phyloP scores from a whole-genome alignment of 2,113 vertebrate species.

The Eubucco bourcierii region DNA sequence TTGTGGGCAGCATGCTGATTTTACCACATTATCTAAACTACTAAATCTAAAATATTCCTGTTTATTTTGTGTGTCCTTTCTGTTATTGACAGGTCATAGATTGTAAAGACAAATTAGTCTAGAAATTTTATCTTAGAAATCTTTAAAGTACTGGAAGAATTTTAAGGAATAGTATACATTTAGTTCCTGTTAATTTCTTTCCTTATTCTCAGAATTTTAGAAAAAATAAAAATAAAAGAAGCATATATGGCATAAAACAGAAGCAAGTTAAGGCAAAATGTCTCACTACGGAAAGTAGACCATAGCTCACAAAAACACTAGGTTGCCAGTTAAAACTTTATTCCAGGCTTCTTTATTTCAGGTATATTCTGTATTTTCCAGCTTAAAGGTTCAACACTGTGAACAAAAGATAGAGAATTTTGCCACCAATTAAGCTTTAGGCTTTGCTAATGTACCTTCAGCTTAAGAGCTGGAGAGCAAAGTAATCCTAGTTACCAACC shows the following conservation, averaged over 20 bases:
- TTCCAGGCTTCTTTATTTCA: background rate
- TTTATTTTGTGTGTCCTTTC: background rate
- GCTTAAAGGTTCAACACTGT: background rate
- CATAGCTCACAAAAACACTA: background rate
- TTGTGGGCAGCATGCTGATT: constrained; percentile 23
- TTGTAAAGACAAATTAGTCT: background rate
- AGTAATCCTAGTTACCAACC: background rate
- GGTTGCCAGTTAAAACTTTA: background rate
- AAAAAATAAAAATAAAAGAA: background rate
- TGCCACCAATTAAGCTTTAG: background rate
- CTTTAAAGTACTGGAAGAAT: background rate
- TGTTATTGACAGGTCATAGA: background rate
- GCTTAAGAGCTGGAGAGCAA: background rate
- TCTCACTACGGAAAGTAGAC: background rate
- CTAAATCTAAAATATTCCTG: constrained; percentile 26
- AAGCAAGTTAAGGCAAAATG: background rate
- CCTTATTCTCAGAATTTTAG: background rate
- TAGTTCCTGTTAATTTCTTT: background rate
- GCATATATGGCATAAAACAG: background rate
- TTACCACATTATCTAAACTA: constrained; percentile 16
- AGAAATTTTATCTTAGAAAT: background rate
- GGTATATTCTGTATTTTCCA: background rate
- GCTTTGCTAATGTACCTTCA: background rate
- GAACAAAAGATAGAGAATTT: background rate
- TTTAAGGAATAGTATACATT: background rate